phyloP scores from a whole-genome alignment of 2,888 invertebrate species.

The Xestia c-nigrum region DNA sequence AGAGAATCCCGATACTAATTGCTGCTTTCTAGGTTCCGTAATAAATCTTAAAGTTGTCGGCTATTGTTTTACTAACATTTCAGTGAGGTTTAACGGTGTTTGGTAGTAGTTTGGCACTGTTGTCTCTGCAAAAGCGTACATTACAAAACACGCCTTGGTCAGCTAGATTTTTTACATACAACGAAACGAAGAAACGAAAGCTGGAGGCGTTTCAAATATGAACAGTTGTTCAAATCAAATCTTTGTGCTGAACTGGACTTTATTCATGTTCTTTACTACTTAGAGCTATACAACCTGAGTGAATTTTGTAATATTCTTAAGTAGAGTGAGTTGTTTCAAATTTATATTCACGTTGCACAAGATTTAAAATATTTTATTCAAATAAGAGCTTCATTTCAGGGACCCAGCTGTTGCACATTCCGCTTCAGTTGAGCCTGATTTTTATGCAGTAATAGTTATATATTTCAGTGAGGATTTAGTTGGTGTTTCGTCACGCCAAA shows the following conservation, averaged over 20 bases:
- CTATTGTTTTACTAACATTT: background rate
- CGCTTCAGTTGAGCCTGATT: background rate
- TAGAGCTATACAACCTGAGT: background rate
- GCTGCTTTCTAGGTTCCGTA: slow-evolving; percentile 3
- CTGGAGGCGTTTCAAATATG: background rate
- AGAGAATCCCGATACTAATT: slow-evolving; percentile 22
- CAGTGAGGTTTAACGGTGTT: background rate
- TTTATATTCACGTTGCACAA: background rate
- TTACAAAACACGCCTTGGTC: background rate
- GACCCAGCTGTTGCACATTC: slow-evolving; percentile 18
- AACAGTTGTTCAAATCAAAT: background rate
- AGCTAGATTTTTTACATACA: background rate
- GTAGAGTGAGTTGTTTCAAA: background rate
- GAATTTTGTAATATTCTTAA: background rate
- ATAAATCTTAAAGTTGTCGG: background rate
- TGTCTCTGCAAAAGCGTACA: background rate
- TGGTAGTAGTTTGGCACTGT: background rate
- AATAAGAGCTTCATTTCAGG: slow-evolving; percentile 7
- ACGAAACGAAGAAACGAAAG: background rate
- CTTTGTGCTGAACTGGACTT: background rate
- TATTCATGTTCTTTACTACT: background rate
- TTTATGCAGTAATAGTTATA: background rate
- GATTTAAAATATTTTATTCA: slow-evolving; percentile 10
- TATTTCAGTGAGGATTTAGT: background rate
- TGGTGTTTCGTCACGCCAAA: background rate